These are phyloP conservation scores for Eolophus roseicapilla DNA, from an alignment of 2,113 vertebrate genomes.

Conservation along the genomic window DNA sequence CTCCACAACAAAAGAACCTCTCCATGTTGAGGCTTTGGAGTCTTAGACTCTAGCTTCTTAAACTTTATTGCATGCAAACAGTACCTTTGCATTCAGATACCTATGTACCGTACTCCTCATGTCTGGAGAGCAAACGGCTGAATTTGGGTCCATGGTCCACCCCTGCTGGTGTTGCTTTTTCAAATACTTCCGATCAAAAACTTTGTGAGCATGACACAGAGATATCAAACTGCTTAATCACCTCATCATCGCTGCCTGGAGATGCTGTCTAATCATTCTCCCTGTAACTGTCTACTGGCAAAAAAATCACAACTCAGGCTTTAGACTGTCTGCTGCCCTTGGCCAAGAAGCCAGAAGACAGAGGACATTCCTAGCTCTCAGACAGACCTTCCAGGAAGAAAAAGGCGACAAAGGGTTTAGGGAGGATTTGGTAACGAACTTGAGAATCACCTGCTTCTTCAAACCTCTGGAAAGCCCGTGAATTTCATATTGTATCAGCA, in stretches of 20 bases:
- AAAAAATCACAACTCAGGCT: not conserved
- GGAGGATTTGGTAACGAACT: not conserved
- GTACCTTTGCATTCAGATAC: slow-evolving; percentile 81
- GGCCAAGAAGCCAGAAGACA: slow-evolving; percentile 3
- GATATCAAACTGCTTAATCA: slow-evolving; percentile 85
- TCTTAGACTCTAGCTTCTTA: not conserved
- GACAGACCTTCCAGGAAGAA: not conserved
- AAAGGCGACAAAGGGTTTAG: not conserved
- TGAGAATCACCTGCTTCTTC: not conserved
- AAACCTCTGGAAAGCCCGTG: not conserved
- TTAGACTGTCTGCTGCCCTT: not conserved
- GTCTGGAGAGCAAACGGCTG: slow-evolving; percentile 67
- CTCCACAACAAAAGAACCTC: not conserved
- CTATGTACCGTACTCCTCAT: slow-evolving; percentile 73
- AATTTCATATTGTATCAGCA: not conserved
- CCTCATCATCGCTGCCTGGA: slow-evolving; percentile 80
- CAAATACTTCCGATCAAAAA: slow-evolving; percentile 56
- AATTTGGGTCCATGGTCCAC: slow-evolving; percentile 67
- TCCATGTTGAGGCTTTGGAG: not conserved
- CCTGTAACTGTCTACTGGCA: slow-evolving; percentile 77
- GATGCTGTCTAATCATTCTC: slow-evolving; percentile 74
- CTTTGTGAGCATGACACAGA: slow-evolving; percentile 82
- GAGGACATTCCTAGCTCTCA: not conserved
- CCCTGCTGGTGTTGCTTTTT: slow-evolving; percentile 43
- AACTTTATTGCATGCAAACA: not conserved